Conservation (phyloP, 2,797 vertebrate genomes). For the Antennarius maculatus region DNA sequence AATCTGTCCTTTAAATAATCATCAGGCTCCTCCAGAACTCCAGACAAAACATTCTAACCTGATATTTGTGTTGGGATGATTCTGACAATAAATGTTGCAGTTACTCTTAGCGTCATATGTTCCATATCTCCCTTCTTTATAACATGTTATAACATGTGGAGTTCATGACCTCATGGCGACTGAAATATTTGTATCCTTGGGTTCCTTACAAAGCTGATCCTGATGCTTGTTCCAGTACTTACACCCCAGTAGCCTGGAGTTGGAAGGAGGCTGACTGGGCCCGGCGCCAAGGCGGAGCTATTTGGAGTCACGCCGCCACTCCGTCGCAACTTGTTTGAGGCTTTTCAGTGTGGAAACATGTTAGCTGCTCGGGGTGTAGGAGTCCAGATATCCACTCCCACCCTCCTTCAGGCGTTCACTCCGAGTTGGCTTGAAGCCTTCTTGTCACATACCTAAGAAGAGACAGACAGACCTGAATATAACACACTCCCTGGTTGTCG, state of each 20-base stretch:
- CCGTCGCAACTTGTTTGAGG: constrained; percentile 64
- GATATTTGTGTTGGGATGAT: constrained; percentile 17
- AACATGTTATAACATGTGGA: constrained; percentile 3
- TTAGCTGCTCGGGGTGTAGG: constrained; percentile 22
- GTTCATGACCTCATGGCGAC: constrained; percentile 14
- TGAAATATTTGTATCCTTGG: constrained; percentile 17
- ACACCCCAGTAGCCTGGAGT: constrained; percentile 25
- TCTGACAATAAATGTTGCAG: constrained; percentile 43
- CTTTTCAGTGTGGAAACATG: constrained; percentile 15
- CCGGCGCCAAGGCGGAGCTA: constrained; percentile 31
- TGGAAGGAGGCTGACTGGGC: constrained; percentile 24
- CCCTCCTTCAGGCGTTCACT: constrained; percentile 53
- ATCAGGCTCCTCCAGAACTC: constrained; percentile 76
- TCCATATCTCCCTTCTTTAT: constrained; percentile 22
- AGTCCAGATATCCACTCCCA: constrained; percentile 50
- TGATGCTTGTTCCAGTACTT: constrained; percentile 15
- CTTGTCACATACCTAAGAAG: constrained; percentile 80
- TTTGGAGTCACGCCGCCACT: constrained; percentile 40
- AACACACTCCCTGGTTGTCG: constrained; percentile 31
- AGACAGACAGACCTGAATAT: constrained; percentile 59
- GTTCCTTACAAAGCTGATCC: constrained; percentile 21
- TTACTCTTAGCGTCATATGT: constrained; percentile 17
- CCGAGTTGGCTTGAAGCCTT: constrained; percentile 46
- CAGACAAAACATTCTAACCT: constrained; percentile 59
- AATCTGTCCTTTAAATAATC: constrained; percentile 88